Percentiles rank a stretch among this genome's conserved stretches.
These are phyloP conservation scores for Megalops cyprinoides DNA, from an alignment of 2,797 vertebrate species.

Conservation along the genomic window DNA sequence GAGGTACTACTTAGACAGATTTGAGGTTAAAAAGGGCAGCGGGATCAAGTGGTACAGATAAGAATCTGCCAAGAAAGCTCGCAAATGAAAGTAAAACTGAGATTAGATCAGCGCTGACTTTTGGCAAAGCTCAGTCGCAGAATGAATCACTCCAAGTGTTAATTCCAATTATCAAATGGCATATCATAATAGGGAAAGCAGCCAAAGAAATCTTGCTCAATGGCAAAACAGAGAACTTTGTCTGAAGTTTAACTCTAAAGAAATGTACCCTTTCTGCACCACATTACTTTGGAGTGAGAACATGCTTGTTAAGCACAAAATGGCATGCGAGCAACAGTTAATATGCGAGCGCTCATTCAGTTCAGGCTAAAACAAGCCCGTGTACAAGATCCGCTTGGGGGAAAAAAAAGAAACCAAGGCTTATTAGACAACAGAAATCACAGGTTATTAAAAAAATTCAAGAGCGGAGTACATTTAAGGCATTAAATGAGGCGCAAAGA, in stretches of 20 bases:
- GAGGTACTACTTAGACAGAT: neutral
- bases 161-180: conserved; percentile 22
- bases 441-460: no score
- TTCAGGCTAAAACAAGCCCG: no score
- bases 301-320: no score
- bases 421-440: no score
- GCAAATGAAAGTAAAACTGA: conserved; percentile 2
- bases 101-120: neutral
- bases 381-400: no score
- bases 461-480: no score
- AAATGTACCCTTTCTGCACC: neutral
- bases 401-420: no score
- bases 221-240: neutral
- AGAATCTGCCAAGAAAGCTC: neutral
- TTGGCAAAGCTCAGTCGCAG: neutral
- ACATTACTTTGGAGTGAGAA: no score
- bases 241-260: neutral
- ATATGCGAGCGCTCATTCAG: no score
- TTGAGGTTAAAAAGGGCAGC: neutral
- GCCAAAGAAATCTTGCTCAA: neutral
- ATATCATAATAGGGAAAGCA: neutral
- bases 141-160: conserved; percentile 9
- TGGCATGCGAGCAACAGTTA: no score
- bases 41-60: neutral
- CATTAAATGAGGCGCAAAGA: no score